Conservation (phyloP, 2,113 vertebrate species). For the Lophura nycthemera region DNA sequence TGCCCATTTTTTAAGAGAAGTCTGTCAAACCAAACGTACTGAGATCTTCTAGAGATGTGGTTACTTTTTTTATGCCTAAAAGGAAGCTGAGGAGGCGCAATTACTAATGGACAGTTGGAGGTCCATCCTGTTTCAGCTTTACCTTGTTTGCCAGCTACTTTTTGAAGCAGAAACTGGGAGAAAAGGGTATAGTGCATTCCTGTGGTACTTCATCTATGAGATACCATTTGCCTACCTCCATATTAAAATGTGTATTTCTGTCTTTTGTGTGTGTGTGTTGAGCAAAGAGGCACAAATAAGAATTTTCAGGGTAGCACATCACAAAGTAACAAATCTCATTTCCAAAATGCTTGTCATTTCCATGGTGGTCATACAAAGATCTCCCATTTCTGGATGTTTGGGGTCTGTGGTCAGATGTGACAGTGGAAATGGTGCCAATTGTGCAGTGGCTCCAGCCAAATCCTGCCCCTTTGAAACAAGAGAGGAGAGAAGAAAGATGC, state of each 20-base stretch:
- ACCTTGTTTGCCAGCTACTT: background rate
- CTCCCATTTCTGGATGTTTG: background rate
- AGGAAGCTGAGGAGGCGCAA: background rate
- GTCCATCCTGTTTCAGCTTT: background rate
- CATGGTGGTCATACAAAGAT: background rate
- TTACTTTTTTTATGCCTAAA: background rate
- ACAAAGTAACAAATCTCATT: rapidly evolving
- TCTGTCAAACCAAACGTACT: background rate
- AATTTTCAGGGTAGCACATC: background rate
- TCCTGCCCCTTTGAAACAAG: background rate
- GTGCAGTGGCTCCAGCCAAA: background rate
- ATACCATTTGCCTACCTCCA: background rate
- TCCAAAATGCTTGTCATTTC: background rate
- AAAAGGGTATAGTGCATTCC: background rate
- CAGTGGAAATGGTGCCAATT: background rate
- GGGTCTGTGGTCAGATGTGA: background rate
- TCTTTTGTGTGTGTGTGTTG: background rate
- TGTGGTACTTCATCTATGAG: background rate
- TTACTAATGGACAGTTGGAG: background rate
- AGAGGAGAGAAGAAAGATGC: background rate
- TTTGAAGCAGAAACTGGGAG: background rate
- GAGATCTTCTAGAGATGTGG: background rate
- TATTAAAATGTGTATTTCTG: background rate
- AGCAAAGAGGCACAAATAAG: background rate
- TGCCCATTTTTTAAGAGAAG: background rate